These are phyloP conservation scores for Scaptomyza cyrtandrae DNA, from an alignment of 2,888 invertebrate species.

Conservation along the genomic window DNA sequence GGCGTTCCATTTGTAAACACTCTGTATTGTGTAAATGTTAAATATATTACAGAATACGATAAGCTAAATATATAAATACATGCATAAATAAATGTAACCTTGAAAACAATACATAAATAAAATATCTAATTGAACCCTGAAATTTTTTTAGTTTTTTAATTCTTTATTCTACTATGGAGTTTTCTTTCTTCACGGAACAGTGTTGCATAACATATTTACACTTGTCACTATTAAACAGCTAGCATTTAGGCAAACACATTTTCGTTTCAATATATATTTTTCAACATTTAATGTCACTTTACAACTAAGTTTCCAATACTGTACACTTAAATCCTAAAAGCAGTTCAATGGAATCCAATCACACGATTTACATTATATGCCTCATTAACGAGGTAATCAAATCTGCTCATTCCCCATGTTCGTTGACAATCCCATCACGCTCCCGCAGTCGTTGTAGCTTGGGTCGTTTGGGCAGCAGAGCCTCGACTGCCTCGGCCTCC, in stretches of 20 bases:
- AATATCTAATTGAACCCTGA: constrained; percentile 73
- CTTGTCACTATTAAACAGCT: no score
- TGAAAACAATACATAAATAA: constrained; percentile 55
- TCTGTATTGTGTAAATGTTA: constrained; percentile 69
- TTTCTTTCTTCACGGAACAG: background rate
- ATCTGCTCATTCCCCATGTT: constrained; percentile 34
- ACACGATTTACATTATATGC: constrained; percentile 37
- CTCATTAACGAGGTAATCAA: constrained; percentile 63
- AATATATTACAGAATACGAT: constrained; percentile 50
- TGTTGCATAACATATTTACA: background rate
- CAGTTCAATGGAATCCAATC: constrained; percentile 10
- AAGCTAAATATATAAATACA: constrained; percentile 16
- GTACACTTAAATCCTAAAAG: background rate
- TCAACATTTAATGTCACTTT: constrained; percentile 1
- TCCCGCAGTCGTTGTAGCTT: constrained; percentile 10
- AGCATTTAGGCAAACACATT: background rate
- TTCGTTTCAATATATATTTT: background rate
- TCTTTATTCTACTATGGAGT: background rate
- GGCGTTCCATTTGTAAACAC: no score
- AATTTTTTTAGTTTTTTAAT: no score
- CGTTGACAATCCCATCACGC: constrained; percentile 10
- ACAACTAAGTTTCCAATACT: background rate
- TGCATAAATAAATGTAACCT: constrained; percentile 51
- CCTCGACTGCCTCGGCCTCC: constrained; percentile 74
- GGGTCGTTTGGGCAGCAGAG: constrained; percentile 55